phyloP scores from a whole-genome alignment of 2,797 vertebrate genomes.

The Notamacropus eugenii region DNA sequence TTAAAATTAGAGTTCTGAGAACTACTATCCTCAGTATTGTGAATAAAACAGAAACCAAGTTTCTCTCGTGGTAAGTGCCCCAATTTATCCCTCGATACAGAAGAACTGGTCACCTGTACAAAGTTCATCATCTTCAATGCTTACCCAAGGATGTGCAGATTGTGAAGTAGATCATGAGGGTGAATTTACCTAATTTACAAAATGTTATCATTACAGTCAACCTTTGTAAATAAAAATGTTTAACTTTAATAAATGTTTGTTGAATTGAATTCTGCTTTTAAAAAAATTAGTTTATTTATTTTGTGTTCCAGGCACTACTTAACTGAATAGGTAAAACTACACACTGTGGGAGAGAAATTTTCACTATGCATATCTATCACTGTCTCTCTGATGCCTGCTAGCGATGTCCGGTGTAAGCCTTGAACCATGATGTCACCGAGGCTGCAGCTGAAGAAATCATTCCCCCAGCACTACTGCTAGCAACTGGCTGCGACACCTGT shows the following conservation, averaged over 20 bases:
- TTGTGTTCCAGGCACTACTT: constrained; percentile 81
- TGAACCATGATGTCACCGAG: constrained; percentile 96
- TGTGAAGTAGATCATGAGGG: constrained; percentile 1
- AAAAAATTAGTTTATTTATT: constrained; percentile 70
- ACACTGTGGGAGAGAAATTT: constrained; percentile 27
- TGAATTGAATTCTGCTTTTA: constrained; percentile 48
- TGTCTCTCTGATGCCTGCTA: constrained; percentile 76
- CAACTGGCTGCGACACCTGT: constrained; percentile 91
- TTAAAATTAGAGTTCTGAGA: neutral
- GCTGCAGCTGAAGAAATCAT: constrained; percentile 98
- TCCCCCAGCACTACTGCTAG: constrained; percentile 91
- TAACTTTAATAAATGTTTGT: neutral
- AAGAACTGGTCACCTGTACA: constrained; percentile 28
- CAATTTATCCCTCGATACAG: neutral
- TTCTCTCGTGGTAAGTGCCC: neutral
- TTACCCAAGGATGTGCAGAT: neutral
- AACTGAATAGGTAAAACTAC: constrained; percentile 61
- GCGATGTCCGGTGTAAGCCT: constrained; percentile 96
- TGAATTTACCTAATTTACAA: constrained; percentile 22
- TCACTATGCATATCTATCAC: neutral
- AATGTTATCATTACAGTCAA: constrained; percentile 23
- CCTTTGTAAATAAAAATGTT: constrained; percentile 69
- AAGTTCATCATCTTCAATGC: neutral
- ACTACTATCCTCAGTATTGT: neutral
- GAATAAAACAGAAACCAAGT: neutral